phyloP scores from a whole-genome alignment of 2,113 vertebrate genomes.

The Pogonocichla stellata region DNA sequence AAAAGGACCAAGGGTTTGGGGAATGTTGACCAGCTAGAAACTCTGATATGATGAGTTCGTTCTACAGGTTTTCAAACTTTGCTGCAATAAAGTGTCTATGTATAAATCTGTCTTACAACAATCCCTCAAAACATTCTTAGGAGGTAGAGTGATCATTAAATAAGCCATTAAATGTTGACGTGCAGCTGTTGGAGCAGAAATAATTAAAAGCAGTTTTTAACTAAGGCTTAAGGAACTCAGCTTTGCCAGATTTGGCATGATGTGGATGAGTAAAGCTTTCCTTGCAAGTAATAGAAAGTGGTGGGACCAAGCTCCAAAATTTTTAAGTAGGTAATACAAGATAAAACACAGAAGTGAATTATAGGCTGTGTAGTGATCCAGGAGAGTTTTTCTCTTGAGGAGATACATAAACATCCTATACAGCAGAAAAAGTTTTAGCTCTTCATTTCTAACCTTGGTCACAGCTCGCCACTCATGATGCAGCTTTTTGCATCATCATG shows the following conservation, averaged over 20 bases:
- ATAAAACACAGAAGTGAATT: background rate
- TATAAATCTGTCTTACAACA: background rate
- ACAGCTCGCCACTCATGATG: fast-evolving
- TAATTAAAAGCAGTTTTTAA: background rate
- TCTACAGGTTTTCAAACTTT: background rate
- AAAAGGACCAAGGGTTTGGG: background rate
- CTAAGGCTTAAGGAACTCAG: background rate
- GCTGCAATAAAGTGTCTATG: background rate
- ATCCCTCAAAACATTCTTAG: background rate
- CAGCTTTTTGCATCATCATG: background rate
- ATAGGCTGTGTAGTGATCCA: background rate
- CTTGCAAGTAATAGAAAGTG: background rate
- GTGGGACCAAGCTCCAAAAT: background rate
- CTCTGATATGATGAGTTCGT: background rate
- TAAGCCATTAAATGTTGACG: background rate
- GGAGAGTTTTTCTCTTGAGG: background rate
- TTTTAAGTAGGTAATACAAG: background rate
- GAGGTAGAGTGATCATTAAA: background rate
- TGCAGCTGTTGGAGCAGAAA: background rate
- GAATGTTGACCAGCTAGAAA: background rate
- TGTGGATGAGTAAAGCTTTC: background rate
- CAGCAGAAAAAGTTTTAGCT: background rate
- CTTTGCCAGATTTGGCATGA: background rate
- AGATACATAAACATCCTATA: background rate
- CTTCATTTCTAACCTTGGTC: background rate